These are phyloP conservation scores for Enteromius argenteus DNA, from an alignment of 2,797 vertebrate species.

Conservation along the genomic window DNA sequence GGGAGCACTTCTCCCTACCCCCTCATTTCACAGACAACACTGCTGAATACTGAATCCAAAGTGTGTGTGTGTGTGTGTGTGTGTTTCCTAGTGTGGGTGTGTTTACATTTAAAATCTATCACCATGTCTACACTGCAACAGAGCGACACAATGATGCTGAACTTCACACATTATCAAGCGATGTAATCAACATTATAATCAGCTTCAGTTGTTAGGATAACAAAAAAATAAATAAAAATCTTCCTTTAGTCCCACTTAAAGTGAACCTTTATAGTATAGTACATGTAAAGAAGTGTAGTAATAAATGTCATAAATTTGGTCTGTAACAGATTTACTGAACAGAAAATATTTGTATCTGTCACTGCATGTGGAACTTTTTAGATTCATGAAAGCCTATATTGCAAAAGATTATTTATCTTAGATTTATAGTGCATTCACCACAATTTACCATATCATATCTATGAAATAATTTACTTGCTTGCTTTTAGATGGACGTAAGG, in stretches of 20 bases:
- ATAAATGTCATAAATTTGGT: neutral
- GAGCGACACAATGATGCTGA: neutral
- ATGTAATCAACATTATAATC: conserved; percentile 1
- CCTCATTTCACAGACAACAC: conserved; percentile 20
- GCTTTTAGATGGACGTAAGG: neutral
- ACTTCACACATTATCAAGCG: neutral
- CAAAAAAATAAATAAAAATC: neutral
- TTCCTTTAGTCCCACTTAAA: neutral
- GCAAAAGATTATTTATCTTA: neutral
- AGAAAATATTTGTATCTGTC: neutral
- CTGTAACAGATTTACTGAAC: neutral
- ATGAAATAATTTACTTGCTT: neutral
- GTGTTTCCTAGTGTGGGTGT: neutral
- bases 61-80: neutral
- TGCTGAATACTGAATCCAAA: conserved; percentile 44
- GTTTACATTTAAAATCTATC: conserved; percentile 22
- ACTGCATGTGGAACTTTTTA: neutral
- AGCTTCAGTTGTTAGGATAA: neutral
- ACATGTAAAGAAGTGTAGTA: neutral
- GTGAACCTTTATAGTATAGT: neutral
- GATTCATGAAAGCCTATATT: neutral
- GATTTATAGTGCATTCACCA: neutral
- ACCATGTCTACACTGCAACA: neutral
- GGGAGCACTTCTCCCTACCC: conserved; percentile 33
- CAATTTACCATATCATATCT: neutral